Percentiles rank a stretch among this genome's conserved stretches.
These are phyloP conservation scores for Cynaeus angustus DNA, from an alignment of 2,888 invertebrate genomes.

Conservation along the genomic window DNA sequence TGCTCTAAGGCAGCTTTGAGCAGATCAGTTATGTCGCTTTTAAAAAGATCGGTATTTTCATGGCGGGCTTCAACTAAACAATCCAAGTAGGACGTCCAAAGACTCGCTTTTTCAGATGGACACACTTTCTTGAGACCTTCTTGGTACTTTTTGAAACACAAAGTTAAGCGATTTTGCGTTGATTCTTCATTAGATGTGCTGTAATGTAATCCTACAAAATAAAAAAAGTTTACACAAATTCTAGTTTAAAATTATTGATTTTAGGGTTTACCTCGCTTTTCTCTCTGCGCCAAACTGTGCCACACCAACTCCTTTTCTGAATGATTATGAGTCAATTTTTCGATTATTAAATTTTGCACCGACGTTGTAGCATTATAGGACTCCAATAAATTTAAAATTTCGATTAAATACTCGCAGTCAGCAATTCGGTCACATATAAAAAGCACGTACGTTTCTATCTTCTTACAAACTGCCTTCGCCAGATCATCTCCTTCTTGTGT, in stretches of 20 bases:
- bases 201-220: constrained; percentile 23
- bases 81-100: constrained; percentile 71
- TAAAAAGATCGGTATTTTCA: constrained; percentile 71
- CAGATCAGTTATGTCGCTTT: constrained; percentile 71
- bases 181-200: constrained; percentile 10
- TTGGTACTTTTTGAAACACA: constrained; percentile 51
- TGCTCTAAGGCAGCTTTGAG: constrained; percentile 71
- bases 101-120: constrained; percentile 50
- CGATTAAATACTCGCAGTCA: constrained; percentile 57
- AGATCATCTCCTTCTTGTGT: constrained; percentile 68
- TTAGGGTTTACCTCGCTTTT: constrained; percentile 71
- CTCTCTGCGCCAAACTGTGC: constrained; percentile 77
- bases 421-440: constrained; percentile 56
- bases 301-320: constrained; percentile 75
- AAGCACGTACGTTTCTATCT: constrained; percentile 70
- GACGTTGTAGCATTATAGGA: constrained; percentile 76
- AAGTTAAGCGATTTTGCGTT: constrained; percentile 20
- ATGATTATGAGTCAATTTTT: constrained; percentile 73
- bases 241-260: too few species aligned
- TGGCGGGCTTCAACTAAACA: constrained; percentile 74
- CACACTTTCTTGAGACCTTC: constrained; percentile 60
- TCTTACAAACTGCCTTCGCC: constrained; percentile 67
- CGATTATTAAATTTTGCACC: constrained; percentile 75
- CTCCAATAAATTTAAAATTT: constrained; percentile 75
- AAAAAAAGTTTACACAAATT: constrained; percentile 6